Conservation (phyloP, 2,113 vertebrate species). For the Echinops telfairi region DNA sequence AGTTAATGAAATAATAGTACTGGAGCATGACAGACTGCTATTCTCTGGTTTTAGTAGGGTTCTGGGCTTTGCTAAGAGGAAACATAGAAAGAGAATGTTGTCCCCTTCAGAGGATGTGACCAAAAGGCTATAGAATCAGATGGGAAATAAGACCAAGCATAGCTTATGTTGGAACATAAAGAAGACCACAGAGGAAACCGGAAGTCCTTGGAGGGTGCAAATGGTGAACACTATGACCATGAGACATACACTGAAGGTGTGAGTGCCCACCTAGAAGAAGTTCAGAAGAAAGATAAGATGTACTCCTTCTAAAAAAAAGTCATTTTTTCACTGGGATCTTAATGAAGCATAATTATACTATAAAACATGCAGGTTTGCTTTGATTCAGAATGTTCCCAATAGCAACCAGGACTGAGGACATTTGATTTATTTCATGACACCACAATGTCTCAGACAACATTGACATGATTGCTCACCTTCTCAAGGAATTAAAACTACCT, state of each 20-base stretch:
- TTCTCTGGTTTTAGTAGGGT: not conserved
- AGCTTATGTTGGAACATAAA: not conserved
- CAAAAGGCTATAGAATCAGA: not conserved
- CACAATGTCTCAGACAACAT: not conserved
- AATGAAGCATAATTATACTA: not conserved
- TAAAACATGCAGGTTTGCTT: not conserved
- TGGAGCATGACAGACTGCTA: not conserved
- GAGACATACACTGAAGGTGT: not conserved
- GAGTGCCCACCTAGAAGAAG: not conserved
- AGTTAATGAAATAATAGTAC: not conserved
- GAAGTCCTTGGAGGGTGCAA: not conserved
- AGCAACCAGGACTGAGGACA: not conserved
- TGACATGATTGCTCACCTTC: not conserved
- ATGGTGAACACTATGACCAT: not conserved
- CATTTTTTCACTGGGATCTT: not conserved
- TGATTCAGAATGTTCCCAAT: not conserved
- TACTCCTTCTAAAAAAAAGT: not conserved
- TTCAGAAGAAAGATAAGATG: not conserved
- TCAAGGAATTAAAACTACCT: conserved; percentile 20
- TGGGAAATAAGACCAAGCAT: not conserved
- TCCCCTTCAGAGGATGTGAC: not conserved
- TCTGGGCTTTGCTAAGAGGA: not conserved
- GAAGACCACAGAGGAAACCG: not conserved
- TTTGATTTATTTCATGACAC: not conserved
- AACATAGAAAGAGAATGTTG: not conserved